Conservation (phyloP, 2,113 vertebrate species). For the Callospermophilus lateralis region DNA sequence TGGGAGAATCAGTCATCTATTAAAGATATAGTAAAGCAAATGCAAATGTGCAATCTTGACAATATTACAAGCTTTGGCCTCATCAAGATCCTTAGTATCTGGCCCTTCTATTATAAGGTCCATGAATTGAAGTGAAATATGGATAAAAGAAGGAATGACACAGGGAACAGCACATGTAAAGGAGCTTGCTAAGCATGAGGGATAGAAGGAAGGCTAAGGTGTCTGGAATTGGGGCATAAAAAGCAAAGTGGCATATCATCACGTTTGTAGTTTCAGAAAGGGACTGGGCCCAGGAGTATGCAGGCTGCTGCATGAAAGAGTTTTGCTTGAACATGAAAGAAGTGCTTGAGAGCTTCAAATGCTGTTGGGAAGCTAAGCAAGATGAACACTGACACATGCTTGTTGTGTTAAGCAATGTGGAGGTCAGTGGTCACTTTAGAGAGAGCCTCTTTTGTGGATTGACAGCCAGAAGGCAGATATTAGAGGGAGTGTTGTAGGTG, state of each 20-base stretch:
- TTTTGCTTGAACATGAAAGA: neutral
- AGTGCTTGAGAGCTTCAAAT: neutral
- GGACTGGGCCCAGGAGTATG: neutral
- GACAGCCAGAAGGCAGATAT: neutral
- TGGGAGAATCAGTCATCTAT: neutral
- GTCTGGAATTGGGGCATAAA: neutral
- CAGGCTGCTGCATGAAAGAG: neutral
- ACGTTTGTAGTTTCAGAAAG: neutral
- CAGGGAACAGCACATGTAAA: neutral
- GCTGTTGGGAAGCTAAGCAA: neutral
- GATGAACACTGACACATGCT: neutral
- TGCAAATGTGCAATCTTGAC: neutral
- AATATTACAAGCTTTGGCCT: neutral
- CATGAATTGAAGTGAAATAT: neutral
- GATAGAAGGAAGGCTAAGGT: neutral
- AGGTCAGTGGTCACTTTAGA: neutral
- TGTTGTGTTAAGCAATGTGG: neutral
- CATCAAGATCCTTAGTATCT: neutral
- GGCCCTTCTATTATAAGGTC: neutral
- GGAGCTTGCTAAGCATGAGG: neutral
- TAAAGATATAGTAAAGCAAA: slow-evolving; percentile 9
- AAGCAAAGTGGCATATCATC: neutral
- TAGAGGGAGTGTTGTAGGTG: neutral
- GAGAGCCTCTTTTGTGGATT: neutral
- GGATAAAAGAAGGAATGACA: neutral